Conservation (phyloP, 2,888 invertebrate species). For the Cryptus armator region DNA sequence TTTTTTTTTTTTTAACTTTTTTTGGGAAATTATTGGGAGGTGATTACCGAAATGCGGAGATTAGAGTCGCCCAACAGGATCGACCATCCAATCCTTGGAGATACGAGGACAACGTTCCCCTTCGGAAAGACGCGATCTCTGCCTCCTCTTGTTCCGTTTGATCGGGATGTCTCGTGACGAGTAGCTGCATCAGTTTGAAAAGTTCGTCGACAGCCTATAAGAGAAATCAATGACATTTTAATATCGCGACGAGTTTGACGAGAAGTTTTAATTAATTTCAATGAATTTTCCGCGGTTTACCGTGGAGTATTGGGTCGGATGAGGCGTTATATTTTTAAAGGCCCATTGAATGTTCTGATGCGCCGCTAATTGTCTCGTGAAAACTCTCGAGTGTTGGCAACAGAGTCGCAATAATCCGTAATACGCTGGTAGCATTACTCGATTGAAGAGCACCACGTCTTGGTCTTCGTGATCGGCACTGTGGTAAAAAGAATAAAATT, state of each 20-base stretch:
- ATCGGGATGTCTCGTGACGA: constrained; percentile 94
- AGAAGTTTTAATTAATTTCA: not conserved
- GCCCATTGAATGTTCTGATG: constrained; percentile 99
- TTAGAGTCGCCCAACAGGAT: constrained; percentile 97
- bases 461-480: constrained; percentile 99
- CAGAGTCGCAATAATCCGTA: constrained; percentile 95
- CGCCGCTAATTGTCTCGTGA: constrained; percentile 94
- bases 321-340: constrained; percentile 98
- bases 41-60: constrained; percentile 90
- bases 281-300: constrained; percentile 81
- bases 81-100: constrained; percentile 95
- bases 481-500: constrained; percentile 69
- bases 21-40: not conserved
- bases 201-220: constrained; percentile 94
- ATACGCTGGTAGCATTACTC: constrained; percentile 97
- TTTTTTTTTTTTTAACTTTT: not conserved
- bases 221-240: constrained; percentile 10
- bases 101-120: constrained; percentile 95
- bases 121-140: constrained; percentile 94
- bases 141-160: constrained; percentile 91
- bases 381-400: constrained; percentile 94
- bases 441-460: constrained; percentile 97
- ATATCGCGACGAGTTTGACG: not conserved
- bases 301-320: constrained; percentile 96
- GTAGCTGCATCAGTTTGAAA: constrained; percentile 95